These are phyloP conservation scores for Strigamia maritima DNA, from an alignment of 2,888 invertebrate species.

Conservation along the genomic window DNA sequence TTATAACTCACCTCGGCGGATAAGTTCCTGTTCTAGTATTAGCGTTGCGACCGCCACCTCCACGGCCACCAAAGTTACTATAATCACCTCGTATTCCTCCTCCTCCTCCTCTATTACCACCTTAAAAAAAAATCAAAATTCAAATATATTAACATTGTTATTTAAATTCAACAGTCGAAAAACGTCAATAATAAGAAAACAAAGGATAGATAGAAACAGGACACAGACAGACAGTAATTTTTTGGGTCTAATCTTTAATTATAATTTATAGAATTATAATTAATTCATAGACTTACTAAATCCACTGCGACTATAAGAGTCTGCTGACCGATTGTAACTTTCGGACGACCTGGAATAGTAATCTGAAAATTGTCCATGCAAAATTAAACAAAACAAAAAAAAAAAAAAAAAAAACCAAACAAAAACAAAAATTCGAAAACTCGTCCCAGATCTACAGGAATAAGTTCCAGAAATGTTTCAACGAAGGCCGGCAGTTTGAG, in stretches of 20 bases:
- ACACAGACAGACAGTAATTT: background rate
- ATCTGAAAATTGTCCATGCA: slow-evolving; percentile 11
- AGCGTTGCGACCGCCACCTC: slow-evolving; percentile 34
- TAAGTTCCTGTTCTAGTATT: slow-evolving; percentile 39
- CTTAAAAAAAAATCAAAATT: background rate
- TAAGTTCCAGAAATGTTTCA: background rate
- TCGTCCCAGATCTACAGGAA: background rate
- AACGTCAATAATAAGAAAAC: background rate
- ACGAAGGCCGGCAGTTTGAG: no score
- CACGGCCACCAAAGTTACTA: slow-evolving; percentile 43
- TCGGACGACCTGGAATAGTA: slow-evolving; percentile 3
- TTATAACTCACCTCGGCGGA: slow-evolving; percentile 31
- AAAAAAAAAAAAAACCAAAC: background rate
- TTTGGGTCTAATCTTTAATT: slow-evolving; percentile 7
- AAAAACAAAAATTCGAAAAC: background rate
- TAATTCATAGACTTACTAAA: slow-evolving; percentile 23
- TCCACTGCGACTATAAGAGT: slow-evolving; percentile 29
- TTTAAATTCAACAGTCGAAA: no score
- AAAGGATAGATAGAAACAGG: background rate
- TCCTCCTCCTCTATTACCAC: slow-evolving; percentile 43
- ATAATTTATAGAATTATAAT: slow-evolving; percentile 11
- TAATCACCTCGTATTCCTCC: slow-evolving; percentile 43
- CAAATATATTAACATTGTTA: background rate
- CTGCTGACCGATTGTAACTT: background rate
- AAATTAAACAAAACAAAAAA: background rate